phyloP scores from a whole-genome alignment of 2,113 vertebrate species.

The Siniperca chuatsi region DNA sequence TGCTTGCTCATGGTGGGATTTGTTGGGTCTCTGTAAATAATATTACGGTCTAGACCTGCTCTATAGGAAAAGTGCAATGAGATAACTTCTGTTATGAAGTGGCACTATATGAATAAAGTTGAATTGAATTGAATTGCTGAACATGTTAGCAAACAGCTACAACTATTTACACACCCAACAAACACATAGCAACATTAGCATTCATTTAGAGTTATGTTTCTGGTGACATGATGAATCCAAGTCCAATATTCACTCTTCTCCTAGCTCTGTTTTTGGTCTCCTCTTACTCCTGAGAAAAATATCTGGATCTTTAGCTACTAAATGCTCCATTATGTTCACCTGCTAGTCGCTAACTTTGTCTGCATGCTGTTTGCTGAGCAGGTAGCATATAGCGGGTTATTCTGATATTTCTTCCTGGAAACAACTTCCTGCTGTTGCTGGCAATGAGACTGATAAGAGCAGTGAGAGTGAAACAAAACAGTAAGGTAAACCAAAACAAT shows the following conservation, averaged over 20 bases:
- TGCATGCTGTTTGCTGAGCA: neutral
- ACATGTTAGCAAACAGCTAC: neutral
- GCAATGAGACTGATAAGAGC: neutral
- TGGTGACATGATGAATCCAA: neutral
- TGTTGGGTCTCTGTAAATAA: too few species aligned
- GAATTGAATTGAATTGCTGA: neutral
- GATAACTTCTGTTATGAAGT: too few species aligned
- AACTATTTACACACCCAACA: neutral
- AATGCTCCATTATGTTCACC: neutral
- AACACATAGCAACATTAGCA: neutral
- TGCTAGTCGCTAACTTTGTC: neutral
- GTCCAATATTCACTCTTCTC: neutral
- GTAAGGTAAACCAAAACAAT: neutral
- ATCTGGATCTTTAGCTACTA: too few species aligned
- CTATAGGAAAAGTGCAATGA: too few species aligned
- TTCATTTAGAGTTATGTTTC: neutral
- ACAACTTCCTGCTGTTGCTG: neutral
- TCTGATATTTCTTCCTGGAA: neutral
- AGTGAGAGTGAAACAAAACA: neutral
- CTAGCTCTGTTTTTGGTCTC: neutral
- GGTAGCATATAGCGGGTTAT: neutral
- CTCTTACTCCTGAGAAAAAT: neutral
- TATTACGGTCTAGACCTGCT: too few species aligned
- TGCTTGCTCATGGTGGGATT: too few species aligned
- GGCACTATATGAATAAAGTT: too few species aligned